Conservation (phyloP, 2,113 vertebrate genomes). For the Anser brachyrhynchus region DNA sequence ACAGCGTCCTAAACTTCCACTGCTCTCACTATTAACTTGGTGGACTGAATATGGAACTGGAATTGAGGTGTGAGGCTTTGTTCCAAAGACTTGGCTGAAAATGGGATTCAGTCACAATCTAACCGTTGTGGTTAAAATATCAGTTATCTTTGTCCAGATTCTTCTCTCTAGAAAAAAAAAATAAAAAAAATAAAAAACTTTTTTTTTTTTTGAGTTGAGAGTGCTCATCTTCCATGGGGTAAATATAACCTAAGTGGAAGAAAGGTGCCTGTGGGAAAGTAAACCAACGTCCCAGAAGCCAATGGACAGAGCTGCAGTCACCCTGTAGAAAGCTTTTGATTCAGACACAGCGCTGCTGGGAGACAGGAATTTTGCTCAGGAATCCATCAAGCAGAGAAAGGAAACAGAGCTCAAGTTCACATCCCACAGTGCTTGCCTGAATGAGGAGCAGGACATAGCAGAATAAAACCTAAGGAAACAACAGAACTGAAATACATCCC, state of each 20-base stretch:
- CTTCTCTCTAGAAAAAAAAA: background rate
- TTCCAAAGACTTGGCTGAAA: background rate
- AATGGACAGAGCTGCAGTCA: background rate
- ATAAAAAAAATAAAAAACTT: background rate
- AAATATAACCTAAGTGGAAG: background rate
- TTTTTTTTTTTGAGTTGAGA: no score
- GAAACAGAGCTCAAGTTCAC: background rate
- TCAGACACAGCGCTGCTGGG: background rate
- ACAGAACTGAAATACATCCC: rapidly evolving
- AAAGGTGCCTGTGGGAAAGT: background rate
- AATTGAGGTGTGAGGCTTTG: background rate
- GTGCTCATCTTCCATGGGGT: background rate
- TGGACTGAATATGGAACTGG: background rate
- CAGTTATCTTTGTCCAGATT: background rate
- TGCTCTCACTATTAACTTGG: background rate
- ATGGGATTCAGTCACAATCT: background rate
- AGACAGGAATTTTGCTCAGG: background rate
- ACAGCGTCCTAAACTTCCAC: background rate
- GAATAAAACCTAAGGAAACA: background rate
- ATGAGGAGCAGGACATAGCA: background rate
- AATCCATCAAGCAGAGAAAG: background rate
- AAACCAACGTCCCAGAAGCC: background rate
- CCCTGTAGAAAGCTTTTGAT: background rate
- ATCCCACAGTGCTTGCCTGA: background rate
- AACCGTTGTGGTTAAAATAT: background rate